phyloP scores from a whole-genome alignment of 2,888 invertebrate species.

The Drosophila cognata region DNA sequence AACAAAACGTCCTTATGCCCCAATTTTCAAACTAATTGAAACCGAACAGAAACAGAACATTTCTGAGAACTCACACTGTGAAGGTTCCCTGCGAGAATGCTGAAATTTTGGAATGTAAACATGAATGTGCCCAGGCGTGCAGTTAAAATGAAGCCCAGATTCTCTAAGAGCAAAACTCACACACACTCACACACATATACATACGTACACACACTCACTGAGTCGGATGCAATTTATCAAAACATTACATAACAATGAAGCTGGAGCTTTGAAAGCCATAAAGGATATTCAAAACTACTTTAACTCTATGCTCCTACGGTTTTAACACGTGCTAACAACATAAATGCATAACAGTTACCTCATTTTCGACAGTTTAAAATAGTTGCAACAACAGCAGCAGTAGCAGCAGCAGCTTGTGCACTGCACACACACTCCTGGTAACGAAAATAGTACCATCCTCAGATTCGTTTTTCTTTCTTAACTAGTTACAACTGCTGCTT shows the following conservation, averaged over 20 bases:
- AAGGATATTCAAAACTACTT: constrained; percentile 68
- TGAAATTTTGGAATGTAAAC: constrained; percentile 3
- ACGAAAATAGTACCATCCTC: background rate
- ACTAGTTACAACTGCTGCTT: background rate
- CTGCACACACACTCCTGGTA: background rate
- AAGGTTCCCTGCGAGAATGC: background rate
- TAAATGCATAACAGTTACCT: constrained; percentile 27
- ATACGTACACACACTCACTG: background rate
- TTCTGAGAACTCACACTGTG: background rate
- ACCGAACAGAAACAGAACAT: background rate
- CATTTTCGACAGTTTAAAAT: background rate
- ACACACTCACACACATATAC: constrained; percentile 1
- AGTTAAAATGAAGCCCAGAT: constrained; percentile 15
- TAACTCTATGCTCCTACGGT: constrained; percentile 45
- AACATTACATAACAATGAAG: constrained; percentile 59
- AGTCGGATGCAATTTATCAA: constrained; percentile 68
- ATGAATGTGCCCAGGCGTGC: background rate
- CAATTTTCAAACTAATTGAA: constrained; percentile 11
- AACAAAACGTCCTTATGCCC: background rate
- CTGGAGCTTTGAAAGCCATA: constrained; percentile 23
- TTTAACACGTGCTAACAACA: constrained; percentile 72
- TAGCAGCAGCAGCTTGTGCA: constrained; percentile 2
- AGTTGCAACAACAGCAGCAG: background rate
- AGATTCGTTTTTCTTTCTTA: background rate
- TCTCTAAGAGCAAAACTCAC: constrained; percentile 8